Conservation (phyloP, 1,140 invertebrate genomes). For the Drosophila pruinosa region DNA sequence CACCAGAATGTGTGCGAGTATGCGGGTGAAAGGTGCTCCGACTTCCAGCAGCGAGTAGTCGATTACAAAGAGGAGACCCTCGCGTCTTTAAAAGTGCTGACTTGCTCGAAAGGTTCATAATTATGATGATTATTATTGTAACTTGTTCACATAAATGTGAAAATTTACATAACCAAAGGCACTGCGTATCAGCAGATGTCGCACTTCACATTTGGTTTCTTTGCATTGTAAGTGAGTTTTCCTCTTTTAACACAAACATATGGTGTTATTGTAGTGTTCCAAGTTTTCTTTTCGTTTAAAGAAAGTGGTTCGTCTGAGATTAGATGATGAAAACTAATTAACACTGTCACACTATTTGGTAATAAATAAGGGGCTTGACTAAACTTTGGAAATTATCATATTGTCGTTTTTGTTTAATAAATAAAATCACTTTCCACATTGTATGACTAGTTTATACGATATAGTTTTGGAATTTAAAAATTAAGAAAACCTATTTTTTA, state of each 20-base stretch:
- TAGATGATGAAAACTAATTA: neutral
- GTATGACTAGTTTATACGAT: neutral
- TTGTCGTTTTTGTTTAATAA: too few relatives aligned
- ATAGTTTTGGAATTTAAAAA: too few relatives aligned
- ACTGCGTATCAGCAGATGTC: neutral
- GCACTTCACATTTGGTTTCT: neutral
- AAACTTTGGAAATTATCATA: neutral
- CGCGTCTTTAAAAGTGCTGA: constrained; percentile 1
- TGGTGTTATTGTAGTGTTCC: neutral
- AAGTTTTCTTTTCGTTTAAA: neutral
- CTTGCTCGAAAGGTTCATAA: constrained; percentile 1
- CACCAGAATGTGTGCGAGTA: neutral
- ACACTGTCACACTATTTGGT: neutral
- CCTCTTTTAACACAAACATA: neutral
- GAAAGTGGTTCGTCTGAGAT: neutral
- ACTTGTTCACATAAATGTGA: neutral
- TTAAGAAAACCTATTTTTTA: too few relatives aligned
- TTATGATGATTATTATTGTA: constrained; percentile 4
- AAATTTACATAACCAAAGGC: neutral
- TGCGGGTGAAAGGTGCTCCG: constrained; percentile 55
- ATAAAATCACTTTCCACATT: too few relatives aligned
- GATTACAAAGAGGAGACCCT: neutral
- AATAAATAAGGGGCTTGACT: neutral
- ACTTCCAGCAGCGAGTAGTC: neutral
- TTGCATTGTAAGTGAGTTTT: neutral